phyloP scores from a whole-genome alignment of 1,140 invertebrate genomes.

The Penaeus japonicus region DNA sequence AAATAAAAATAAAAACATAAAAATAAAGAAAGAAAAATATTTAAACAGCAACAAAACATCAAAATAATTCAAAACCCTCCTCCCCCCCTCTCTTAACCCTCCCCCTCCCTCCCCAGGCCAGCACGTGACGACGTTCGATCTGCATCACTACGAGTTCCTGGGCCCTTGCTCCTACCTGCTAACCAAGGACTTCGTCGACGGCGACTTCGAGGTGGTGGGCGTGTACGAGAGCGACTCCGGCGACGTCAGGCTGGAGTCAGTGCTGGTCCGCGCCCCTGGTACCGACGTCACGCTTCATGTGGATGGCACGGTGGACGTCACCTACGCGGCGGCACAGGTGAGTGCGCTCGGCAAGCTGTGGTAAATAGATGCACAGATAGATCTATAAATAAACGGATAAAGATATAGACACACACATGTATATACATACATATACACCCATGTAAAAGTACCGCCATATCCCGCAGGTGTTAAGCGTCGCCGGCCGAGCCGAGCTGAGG shows the following conservation, averaged over 20 bases:
- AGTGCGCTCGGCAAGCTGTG: too few species aligned
- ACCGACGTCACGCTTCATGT: neutral
- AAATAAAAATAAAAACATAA: too few species aligned
- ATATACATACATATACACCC: too few species aligned
- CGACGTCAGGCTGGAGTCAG: neutral
- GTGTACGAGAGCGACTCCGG: neutral
- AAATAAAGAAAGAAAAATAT: neutral
- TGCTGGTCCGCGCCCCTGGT: neutral
- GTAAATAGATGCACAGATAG: too few species aligned
- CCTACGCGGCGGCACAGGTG: neutral
- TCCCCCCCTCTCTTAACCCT: too few species aligned
- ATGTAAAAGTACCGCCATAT: neutral
- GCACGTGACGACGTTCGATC: slow-evolving; percentile 37
- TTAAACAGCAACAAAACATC: neutral
- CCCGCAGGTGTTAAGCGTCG: neutral
- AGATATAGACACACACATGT: too few species aligned
- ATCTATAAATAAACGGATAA: too few species aligned
- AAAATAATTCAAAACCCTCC: too few species aligned
- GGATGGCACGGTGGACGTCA: slow-evolving; percentile 17
- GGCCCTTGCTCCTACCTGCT: slow-evolving; percentile 41
- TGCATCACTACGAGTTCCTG: slow-evolving; percentile 34
- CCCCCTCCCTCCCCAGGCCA: slow-evolving; percentile 9
- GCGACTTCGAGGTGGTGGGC: slow-evolving; percentile 36
- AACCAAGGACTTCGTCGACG: slow-evolving; percentile 35
- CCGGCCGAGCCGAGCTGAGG: neutral